A percentile compares a stretch with the other conserved stretches of the same genome.
phyloP scores from a whole-genome alignment of 2,888 invertebrate species.

The Euproctis similis region DNA sequence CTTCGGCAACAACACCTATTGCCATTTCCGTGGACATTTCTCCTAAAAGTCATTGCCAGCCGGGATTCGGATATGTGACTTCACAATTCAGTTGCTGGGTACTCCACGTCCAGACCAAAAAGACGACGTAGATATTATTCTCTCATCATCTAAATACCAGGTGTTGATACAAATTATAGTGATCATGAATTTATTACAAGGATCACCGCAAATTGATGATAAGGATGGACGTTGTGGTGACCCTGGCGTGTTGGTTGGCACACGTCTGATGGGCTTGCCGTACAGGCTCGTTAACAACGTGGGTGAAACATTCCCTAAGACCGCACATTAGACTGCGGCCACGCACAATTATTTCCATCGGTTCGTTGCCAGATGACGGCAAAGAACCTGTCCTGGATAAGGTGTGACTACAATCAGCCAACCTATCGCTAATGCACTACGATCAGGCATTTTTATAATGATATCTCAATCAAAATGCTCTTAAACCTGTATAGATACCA shows the following conservation, averaged over 20 bases:
- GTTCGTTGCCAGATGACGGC: conserved; percentile 15
- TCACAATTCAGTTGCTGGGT: too few species aligned
- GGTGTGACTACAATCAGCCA: conserved; percentile 14
- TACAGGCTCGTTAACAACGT: conserved; percentile 56
- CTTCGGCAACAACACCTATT: too few species aligned
- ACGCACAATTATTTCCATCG: conserved; percentile 45
- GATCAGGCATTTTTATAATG: background rate
- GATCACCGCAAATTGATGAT: conserved; percentile 60
- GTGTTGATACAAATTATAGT: conserved; percentile 29
- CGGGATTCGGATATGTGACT: too few species aligned
- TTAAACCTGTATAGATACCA: too few species aligned
- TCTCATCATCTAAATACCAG: conserved; percentile 45
- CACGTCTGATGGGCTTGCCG: conserved; percentile 30
- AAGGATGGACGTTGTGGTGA: conserved; percentile 54
- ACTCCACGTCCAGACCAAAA: too few species aligned
- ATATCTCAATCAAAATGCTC: background rate
- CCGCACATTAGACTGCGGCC: conserved; percentile 57
- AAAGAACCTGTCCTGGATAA: conserved; percentile 19
- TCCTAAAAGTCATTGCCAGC: too few species aligned
- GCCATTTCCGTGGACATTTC: too few species aligned
- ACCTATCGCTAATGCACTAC: conserved; percentile 10
- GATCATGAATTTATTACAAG: conserved; percentile 47
- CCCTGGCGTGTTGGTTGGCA: conserved; percentile 14
- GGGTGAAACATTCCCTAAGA: conserved; percentile 56
- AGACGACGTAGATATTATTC: too few species aligned